These are phyloP conservation scores for Drosophila nebulosa DNA, from an alignment of 1,140 invertebrate genomes.

Conservation along the genomic window DNA sequence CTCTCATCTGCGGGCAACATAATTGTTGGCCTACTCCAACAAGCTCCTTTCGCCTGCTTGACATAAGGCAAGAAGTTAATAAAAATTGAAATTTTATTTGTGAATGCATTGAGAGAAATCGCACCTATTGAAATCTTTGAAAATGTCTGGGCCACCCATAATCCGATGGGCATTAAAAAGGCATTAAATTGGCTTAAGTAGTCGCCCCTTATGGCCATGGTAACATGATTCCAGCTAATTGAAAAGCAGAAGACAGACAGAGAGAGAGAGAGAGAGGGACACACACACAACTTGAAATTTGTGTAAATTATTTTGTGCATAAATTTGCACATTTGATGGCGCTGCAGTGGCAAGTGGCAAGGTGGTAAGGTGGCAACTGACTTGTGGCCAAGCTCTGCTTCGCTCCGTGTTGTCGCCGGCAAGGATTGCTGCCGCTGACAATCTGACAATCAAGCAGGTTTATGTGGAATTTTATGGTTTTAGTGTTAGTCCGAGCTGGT, in stretches of 20 bases:
- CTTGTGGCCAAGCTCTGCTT: neutral
- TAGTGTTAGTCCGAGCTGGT: conserved; percentile 16
- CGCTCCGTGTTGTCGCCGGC: conserved; percentile 17
- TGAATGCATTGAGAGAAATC: conserved; percentile 64
- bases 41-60: conserved; percentile 6
- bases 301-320: conserved; percentile 72
- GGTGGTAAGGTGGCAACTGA: conserved; percentile 10
- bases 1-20: neutral
- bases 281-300: conserved; percentile 44
- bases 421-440: conserved; percentile 41
- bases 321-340: conserved; percentile 66
- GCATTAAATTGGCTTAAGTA: conserved; percentile 53
- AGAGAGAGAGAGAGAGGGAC: no score
- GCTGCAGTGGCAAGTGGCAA: conserved; percentile 16
- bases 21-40: neutral
- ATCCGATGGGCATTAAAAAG: conserved; percentile 58
- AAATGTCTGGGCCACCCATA: conserved; percentile 58
- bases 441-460: conserved; percentile 47
- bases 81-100: conserved; percentile 68
- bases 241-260: conserved; percentile 47
- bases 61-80: conserved; percentile 39
- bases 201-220: neutral
- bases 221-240: conserved; percentile 58
- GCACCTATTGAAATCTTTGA: conserved; percentile 58
- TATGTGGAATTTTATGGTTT: conserved; percentile 46